A percentile compares a stretch with the other conserved stretches of the same genome.
phyloP scores from a whole-genome alignment of 2,888 invertebrate species.

The Diaperis boleti region DNA sequence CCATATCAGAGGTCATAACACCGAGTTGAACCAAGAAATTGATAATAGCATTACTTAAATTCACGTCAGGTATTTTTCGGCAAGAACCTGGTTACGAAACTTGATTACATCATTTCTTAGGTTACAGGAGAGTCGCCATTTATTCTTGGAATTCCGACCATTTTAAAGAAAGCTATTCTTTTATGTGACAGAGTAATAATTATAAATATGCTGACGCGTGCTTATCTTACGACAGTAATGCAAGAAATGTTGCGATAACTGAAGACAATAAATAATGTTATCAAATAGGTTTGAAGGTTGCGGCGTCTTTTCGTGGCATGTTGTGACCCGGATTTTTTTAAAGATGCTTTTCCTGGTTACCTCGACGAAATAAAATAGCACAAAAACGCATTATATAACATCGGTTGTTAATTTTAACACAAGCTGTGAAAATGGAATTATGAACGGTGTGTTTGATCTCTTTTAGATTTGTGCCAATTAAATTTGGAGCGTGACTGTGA shows the following conservation, averaged over 20 bases:
- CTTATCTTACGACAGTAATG: slow-evolving; percentile 7
- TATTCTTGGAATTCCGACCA: background rate
- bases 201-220: slow-evolving; percentile 5
- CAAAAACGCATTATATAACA: background rate
- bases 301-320: background rate
- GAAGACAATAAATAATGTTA: slow-evolving; percentile 27
- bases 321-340: slow-evolving; percentile 7
- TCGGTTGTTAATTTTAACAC: background rate
- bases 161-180: background rate
- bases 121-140: background rate
- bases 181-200: background rate
- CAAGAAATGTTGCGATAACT: slow-evolving; percentile 16
- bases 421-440: background rate
- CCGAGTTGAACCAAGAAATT: background rate
- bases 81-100: background rate
- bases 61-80: slow-evolving; percentile 10
- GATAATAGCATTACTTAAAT: background rate
- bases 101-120: background rate
- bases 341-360: slow-evolving; percentile 1
- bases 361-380: background rate
- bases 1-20: background rate
- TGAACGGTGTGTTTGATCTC: background rate
- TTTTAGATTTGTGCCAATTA: slow-evolving; percentile 9
- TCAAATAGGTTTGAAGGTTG: slow-evolving; percentile 19
- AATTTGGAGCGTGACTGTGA: slow-evolving; percentile 11